A percentile compares a stretch with the other conserved stretches of the same genome.
Conservation (phyloP, 2,888 invertebrate genomes). For the Myopa testacea region DNA sequence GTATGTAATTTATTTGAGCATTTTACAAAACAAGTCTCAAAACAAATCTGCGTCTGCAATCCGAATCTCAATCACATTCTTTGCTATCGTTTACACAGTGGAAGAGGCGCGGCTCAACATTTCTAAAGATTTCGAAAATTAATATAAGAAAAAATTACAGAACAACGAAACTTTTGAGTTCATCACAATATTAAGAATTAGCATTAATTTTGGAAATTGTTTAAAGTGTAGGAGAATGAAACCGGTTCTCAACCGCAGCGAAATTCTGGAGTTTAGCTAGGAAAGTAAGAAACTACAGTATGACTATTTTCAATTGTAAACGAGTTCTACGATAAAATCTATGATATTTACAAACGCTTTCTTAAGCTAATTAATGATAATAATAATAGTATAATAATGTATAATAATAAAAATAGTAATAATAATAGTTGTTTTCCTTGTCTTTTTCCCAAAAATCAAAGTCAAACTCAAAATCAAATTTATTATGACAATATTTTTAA, state of each 20-base stretch:
- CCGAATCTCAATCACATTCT: not conserved
- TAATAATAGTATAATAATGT: too few species aligned
- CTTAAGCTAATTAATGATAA: slow-evolving; percentile 8
- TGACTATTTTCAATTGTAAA: slow-evolving; percentile 2
- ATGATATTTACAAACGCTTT: slow-evolving; percentile 29
- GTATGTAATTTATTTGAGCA: slow-evolving; percentile 1
- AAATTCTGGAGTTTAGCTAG: too few species aligned
- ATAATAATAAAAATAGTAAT: too few species aligned
- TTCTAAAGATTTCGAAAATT: not conserved
- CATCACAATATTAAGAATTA: not conserved
- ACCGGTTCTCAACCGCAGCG: not conserved
- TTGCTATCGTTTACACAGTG: not conserved
- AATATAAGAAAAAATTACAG: not conserved
- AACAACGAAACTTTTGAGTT: not conserved
- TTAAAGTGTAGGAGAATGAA: not conserved
- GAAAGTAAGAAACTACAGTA: not conserved
- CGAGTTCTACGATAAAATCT: not conserved
- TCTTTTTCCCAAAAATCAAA: slow-evolving; percentile 6
- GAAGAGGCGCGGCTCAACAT: not conserved
- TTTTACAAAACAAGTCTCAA: not conserved
- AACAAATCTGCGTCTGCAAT: too few species aligned
- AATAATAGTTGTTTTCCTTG: not conserved
- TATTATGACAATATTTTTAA: too few species aligned
- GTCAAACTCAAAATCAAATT: not conserved
- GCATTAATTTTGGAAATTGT: not conserved